Percentiles rank a stretch among this genome's conserved stretches.
Evolutionary conservation across 2,797 vertebrate genomes (phyloP).

Genomic region (Sebastolobus altivelis): DNA sequence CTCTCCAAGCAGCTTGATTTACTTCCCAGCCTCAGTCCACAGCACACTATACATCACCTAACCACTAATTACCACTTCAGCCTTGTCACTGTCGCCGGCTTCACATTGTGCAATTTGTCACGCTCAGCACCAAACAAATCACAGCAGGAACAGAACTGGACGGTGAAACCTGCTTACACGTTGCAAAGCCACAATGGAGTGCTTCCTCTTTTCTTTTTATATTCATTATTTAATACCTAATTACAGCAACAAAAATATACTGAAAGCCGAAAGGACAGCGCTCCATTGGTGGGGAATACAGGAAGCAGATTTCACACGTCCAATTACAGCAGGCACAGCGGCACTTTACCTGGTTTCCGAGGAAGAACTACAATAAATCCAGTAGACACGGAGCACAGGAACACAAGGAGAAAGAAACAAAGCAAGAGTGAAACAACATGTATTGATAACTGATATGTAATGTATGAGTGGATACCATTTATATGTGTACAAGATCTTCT

Average conservation of each 20-base stretch:
- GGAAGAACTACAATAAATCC: constrained; percentile 98
- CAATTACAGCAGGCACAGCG: constrained; percentile 64
- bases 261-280: not conserved
- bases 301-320: constrained; percentile 78
- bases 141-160: constrained; percentile 64
- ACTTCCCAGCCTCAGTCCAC: constrained; percentile 55
- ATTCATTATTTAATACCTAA: not conserved
- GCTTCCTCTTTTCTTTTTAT: not conserved
- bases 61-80: constrained; percentile 68
- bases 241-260: not conserved
- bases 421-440: constrained; percentile 81
- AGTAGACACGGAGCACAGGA: constrained; percentile 78
- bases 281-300: constrained; percentile 34
- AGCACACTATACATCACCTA: constrained; percentile 48
- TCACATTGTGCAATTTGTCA: constrained; percentile 63
- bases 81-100: constrained; percentile 59
- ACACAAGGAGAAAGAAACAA: constrained; percentile 79
- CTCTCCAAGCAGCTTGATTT: constrained; percentile 61
- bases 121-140: constrained; percentile 73
- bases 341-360: constrained; percentile 99
- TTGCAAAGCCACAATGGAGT: constrained; percentile 53
- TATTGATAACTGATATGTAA: constrained; percentile 41
- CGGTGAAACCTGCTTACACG: constrained; percentile 77
- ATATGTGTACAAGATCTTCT: not conserved
- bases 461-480: constrained; percentile 26